phyloP scores from a whole-genome alignment of 2,113 vertebrate species.

The Probosciger aterrimus region DNA sequence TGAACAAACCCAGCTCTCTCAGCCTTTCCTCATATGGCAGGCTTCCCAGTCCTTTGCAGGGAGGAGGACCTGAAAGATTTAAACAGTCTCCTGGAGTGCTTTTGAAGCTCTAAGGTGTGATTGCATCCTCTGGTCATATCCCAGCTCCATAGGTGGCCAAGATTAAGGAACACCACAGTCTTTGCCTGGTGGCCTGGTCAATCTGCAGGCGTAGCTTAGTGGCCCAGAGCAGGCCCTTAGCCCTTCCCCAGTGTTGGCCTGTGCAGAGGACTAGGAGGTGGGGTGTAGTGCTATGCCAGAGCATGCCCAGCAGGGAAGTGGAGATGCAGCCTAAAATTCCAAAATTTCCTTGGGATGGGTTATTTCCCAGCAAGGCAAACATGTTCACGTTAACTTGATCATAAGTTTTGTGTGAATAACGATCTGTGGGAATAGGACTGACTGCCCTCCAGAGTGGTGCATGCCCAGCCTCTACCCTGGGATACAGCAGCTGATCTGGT shows the following conservation, averaged over 20 bases:
- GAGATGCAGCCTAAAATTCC: not conserved
- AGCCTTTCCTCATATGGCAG: not conserved
- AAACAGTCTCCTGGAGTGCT: not conserved
- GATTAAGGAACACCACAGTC: not conserved
- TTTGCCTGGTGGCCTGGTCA: not conserved
- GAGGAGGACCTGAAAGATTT: not conserved
- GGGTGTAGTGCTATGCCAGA: not conserved
- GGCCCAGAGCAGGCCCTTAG: not conserved
- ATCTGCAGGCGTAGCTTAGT: not conserved
- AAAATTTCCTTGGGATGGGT: not conserved
- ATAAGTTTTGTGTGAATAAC: not conserved
- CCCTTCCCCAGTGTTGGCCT: not conserved
- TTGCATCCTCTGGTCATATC: not conserved
- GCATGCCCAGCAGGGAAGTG: rapidly evolving
- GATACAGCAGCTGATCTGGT: not conserved
- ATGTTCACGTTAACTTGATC: not conserved
- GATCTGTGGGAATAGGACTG: not conserved
- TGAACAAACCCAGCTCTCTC: not conserved
- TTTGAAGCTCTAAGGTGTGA: not conserved
- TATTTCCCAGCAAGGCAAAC: not conserved
- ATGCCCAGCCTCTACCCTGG: too few species aligned
- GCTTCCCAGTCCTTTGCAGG: not conserved
- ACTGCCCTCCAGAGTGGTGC: not conserved
- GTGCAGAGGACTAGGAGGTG: rapidly evolving
- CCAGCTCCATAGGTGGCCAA: not conserved